Conservation (phyloP, 1,140 invertebrate species). For the Dinothrombium tinctorium region DNA sequence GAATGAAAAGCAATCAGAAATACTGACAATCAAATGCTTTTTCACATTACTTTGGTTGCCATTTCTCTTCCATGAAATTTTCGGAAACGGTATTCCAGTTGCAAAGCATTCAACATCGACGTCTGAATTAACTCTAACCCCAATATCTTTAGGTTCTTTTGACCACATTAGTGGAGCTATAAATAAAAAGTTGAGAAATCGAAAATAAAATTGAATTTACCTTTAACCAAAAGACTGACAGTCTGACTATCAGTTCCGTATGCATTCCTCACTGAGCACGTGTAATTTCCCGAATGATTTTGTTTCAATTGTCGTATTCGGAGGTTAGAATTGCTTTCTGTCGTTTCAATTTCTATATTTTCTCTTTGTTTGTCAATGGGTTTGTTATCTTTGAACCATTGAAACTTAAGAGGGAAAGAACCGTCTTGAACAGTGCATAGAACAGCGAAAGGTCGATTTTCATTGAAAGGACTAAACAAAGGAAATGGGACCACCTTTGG, state of each 20-base stretch:
- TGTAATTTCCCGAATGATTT: background rate
- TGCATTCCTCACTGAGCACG: background rate
- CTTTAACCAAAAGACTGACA: background rate
- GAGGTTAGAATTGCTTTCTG: background rate
- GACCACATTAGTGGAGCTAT: conserved; percentile 7
- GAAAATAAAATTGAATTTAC: background rate
- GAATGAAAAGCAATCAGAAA: background rate
- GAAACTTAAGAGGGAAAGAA: background rate
- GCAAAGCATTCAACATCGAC: background rate
- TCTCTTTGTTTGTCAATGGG: background rate
- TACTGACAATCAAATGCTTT: background rate
- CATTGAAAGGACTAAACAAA: no score
- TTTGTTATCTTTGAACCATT: background rate
- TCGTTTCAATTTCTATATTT: background rate
- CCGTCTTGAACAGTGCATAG: no score
- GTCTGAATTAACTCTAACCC: background rate
- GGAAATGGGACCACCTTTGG: no score
- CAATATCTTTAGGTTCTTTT: conserved; percentile 4
- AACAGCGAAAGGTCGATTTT: no score
- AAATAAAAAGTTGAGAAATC: background rate
- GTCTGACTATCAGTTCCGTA: background rate
- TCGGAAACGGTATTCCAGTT: conserved; percentile 3
- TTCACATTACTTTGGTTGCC: no score
- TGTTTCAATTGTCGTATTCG: background rate
- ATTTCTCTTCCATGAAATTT: conserved; percentile 6